Conservation (phyloP, 2,113 vertebrate genomes). For the Emydocephalus ijimae region DNA sequence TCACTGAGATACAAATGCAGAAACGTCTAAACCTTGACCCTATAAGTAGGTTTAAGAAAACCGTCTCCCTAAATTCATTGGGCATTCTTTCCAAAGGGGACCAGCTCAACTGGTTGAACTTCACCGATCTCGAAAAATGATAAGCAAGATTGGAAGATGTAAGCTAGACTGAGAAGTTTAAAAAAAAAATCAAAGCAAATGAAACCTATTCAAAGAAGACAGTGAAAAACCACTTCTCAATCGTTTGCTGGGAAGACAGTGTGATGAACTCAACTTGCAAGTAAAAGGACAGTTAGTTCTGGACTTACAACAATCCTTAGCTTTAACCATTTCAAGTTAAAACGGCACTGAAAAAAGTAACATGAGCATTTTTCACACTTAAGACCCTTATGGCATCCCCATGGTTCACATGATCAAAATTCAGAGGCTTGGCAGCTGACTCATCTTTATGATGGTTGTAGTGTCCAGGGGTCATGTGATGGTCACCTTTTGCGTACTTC, state of each 20-base stretch:
- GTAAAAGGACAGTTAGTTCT: not conserved
- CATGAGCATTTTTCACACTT: no score
- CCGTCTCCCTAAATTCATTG: not conserved
- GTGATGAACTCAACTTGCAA: not conserved
- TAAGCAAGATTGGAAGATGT: not conserved
- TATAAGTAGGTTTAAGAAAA: not conserved
- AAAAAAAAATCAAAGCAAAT: not conserved
- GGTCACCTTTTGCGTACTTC: no score
- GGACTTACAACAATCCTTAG: no score
- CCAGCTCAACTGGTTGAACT: not conserved
- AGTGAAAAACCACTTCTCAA: not conserved
- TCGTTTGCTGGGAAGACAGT: not conserved
- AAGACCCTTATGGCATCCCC: no score
- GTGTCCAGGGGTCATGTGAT: no score
- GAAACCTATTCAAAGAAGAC: not conserved
- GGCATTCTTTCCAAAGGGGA: not conserved
- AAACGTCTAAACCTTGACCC: not conserved
- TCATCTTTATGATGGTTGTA: no score
- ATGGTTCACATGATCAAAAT: no score
- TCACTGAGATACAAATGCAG: not conserved
- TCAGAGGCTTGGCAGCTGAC: no score
- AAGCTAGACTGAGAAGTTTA: not conserved
- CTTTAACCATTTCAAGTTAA: no score
- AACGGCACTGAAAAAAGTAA: no score
- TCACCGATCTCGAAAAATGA: not conserved